Conservation (phyloP, 2,888 invertebrate species). For the Stenolophus ochropezus region DNA sequence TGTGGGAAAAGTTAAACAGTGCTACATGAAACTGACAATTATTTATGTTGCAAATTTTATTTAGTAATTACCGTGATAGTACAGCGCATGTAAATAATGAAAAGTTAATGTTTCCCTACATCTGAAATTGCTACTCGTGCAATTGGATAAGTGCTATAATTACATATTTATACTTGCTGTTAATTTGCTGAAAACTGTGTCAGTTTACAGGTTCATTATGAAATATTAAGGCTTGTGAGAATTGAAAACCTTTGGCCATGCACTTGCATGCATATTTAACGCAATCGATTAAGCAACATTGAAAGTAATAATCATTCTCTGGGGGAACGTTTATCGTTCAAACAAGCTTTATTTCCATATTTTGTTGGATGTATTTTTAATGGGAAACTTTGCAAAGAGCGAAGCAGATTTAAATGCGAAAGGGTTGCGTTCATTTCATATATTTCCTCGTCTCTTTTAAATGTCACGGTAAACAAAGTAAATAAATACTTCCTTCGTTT, state of each 20-base stretch:
- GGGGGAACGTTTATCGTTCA: background rate
- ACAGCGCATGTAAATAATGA: background rate
- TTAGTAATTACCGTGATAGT: background rate
- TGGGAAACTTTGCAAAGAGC: background rate
- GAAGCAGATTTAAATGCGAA: slow-evolving; percentile 5
- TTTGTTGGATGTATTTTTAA: slow-evolving; percentile 9
- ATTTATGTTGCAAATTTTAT: background rate
- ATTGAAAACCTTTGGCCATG: background rate
- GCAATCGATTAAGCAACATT: background rate
- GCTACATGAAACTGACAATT: background rate
- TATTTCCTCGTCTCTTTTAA: slow-evolving; percentile 6
- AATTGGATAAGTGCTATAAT: background rate
- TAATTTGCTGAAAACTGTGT: background rate
- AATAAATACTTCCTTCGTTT: slow-evolving; percentile 27
- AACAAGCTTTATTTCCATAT: slow-evolving; percentile 13
- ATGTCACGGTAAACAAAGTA: slow-evolving; percentile 11
- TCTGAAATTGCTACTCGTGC: background rate
- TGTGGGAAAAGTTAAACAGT: background rate
- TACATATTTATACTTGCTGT: background rate
- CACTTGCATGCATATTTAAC: background rate
- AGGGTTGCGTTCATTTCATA: background rate
- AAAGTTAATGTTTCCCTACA: background rate
- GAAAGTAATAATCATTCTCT: background rate
- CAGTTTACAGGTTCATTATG: background rate
- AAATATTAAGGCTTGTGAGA: background rate